Evolutionary conservation across 2,888 invertebrate genomes (phyloP).

Genomic region (Scelioninae gen. 2): DNA sequence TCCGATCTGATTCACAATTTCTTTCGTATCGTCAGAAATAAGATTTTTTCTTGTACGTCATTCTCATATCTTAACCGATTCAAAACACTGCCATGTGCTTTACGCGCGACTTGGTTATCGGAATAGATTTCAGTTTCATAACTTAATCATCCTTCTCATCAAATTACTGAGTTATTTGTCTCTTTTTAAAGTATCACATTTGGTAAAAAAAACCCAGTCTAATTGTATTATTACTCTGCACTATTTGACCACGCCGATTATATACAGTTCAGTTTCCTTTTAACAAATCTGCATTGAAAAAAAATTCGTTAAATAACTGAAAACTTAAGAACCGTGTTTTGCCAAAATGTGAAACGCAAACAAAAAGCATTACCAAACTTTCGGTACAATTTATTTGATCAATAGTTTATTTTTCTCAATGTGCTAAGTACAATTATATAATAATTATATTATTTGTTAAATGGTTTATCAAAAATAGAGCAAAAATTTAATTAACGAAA

Average conservation of each 20-base stretch:
- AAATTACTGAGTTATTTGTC: conserved; percentile 5
- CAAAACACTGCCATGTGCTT: conserved; percentile 34
- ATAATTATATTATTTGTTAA: no score
- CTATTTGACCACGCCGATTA: neutral
- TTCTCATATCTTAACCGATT: conserved; percentile 6
- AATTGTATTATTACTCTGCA: conserved; percentile 9
- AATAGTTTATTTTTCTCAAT: no score
- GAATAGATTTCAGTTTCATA: neutral
- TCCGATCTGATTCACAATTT: conserved; percentile 1
- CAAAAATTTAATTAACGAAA: no score
- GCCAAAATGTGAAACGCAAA: no score
- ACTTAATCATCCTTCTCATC: conserved; percentile 23
- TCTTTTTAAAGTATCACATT: no score
- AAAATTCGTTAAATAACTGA: no score
- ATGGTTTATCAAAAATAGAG: no score
- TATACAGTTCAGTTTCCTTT: conserved; percentile 9
- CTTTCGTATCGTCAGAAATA: neutral
- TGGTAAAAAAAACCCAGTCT: conserved; percentile 6
- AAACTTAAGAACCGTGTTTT: no score
- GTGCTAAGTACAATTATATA: no score
- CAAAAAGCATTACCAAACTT: no score
- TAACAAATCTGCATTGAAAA: no score
- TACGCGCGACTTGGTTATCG: conserved; percentile 12
- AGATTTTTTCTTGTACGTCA: conserved; percentile 3
- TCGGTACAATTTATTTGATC: no score